Percentiles rank a stretch among this genome's conserved stretches.
These are phyloP conservation scores for Mugil cephalus DNA, from an alignment of 2,113 vertebrate genomes.

Conservation along the genomic window DNA sequence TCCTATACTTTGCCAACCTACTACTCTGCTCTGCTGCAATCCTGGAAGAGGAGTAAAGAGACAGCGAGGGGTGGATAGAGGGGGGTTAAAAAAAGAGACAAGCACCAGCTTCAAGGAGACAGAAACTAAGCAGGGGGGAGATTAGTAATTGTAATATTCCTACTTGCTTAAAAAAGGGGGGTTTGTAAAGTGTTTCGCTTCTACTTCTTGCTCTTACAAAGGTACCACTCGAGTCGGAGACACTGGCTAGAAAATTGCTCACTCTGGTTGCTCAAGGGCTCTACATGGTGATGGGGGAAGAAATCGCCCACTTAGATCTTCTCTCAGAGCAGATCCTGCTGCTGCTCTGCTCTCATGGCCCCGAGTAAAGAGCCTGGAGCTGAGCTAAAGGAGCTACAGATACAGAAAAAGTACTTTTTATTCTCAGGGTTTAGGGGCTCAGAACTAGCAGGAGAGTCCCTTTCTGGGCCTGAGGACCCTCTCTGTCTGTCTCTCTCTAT, in stretches of 20 bases:
- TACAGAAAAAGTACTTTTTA: conserved; percentile 12
- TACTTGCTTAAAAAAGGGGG: conserved; percentile 8
- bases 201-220: too few species aligned
- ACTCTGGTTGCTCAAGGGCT: conserved; percentile 59
- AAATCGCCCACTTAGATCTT: conserved; percentile 57
- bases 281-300: conserved; percentile 59
- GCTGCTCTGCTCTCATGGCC: conserved; percentile 35
- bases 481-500: too few species aligned
- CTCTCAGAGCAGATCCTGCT: conserved; percentile 26
- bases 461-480: conserved; percentile 49
- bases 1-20: conserved; percentile 99
- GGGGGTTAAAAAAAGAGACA: conserved; percentile 53
- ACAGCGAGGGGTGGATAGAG: conserved; percentile 62
- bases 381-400: conserved; percentile 32
- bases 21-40: conserved; percentile 99
- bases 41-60: conserved; percentile 86
- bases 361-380: conserved; percentile 13
- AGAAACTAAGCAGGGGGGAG: conserved; percentile 36
- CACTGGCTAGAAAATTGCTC: conserved; percentile 52
- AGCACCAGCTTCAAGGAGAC: conserved; percentile 38
- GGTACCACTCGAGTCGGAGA: conserved; percentile 32
- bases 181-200: too few species aligned
- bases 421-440: conserved; percentile 22
- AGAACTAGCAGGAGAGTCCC: conserved; percentile 50
- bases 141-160: conserved; percentile 33